Evolutionary conservation across 2,888 invertebrate genomes (phyloP).

Genomic region (Protodeltote pygarga): DNA sequence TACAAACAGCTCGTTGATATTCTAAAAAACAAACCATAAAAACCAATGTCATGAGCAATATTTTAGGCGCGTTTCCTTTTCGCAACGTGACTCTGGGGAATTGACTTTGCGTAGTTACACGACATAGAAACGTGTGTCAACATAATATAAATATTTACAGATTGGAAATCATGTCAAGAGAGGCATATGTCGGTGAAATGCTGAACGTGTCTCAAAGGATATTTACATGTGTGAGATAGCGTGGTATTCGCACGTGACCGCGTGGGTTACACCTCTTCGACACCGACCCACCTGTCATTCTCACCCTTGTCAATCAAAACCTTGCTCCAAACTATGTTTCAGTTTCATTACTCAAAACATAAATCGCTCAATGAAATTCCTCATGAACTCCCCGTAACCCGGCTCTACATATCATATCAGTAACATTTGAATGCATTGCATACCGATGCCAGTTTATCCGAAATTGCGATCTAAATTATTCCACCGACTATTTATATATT

Average conservation of each 20-base stretch:
- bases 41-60: conserved; percentile 37
- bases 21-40: conserved; percentile 24
- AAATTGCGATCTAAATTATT: not conserved
- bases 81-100: conserved; percentile 27
- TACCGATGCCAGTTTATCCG: conserved; percentile 8
- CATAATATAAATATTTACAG: conserved; percentile 47
- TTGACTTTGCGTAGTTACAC: conserved; percentile 40
- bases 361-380: conserved; percentile 37
- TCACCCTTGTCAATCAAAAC: conserved; percentile 73
- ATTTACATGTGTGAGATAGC: conserved; percentile 46
- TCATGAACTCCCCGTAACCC: conserved; percentile 29
- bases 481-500: not conserved
- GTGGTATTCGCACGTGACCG: conserved; percentile 51
- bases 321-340: conserved; percentile 59
- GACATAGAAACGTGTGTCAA: conserved; percentile 37
- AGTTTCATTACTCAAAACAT: conserved; percentile 60
- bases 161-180: conserved; percentile 56
- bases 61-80: conserved; percentile 29
- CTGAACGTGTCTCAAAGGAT: conserved; percentile 59
- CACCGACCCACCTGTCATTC: conserved; percentile 30
- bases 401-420: conserved; percentile 25
- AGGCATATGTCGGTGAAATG: conserved; percentile 63
- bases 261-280: conserved; percentile 22
- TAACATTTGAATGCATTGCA: conserved; percentile 26
- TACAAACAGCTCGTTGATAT: conserved; percentile 4